These are phyloP conservation scores for Megalurothrips usitatus DNA, from an alignment of 2,888 invertebrate species.

Conservation along the genomic window DNA sequence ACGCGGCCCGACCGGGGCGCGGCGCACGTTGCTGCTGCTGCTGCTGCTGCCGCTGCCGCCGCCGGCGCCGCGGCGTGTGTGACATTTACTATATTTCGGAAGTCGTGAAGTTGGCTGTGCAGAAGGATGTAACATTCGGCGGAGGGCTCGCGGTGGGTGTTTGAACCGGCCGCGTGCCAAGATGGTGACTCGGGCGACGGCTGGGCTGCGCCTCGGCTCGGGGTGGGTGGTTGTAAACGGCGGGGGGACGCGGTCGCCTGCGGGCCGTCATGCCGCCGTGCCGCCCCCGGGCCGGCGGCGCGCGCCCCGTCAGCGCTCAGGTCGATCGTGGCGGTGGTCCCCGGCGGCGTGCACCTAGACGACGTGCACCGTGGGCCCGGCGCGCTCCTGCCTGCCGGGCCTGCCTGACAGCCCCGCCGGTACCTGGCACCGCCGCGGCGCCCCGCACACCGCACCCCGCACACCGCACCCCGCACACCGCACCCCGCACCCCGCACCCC, in stretches of 20 bases:
- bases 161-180: neutral
- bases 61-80: no score
- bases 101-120: neutral
- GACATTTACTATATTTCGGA: no score
- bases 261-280: neutral
- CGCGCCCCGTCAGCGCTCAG: neutral
- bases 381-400: no score
- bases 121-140: no score
- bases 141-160: no score
- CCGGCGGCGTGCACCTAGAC: neutral
- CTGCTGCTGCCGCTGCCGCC: no score
- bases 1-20: no score
- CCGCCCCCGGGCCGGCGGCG: neutral
- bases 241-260: neutral
- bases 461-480: neutral
- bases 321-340: neutral
- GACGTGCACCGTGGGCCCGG: no score
- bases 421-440: constrained; percentile 2
- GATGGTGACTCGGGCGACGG: neutral
- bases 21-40: no score
- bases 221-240: neutral
- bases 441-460: neutral
- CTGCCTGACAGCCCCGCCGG: neutral
- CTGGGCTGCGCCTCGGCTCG: neutral
- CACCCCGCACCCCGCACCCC: no score